phyloP scores from a whole-genome alignment of 2,797 vertebrate species.

The Nyctalus aviator region DNA sequence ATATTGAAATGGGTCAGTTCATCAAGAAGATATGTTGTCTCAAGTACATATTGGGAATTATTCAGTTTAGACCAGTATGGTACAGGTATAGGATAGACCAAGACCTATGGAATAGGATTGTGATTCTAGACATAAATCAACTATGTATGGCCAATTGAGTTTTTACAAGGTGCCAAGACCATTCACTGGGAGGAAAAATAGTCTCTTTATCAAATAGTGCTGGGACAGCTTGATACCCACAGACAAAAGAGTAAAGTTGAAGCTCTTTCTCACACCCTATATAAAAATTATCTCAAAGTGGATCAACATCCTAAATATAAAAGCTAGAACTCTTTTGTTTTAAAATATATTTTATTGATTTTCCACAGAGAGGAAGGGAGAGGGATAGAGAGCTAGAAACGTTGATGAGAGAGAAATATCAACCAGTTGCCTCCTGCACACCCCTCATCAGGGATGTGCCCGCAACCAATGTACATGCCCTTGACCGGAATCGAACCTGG shows the following conservation, averaged over 20 bases:
- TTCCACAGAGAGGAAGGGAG: too few species aligned
- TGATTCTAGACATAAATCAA: constrained; percentile 1
- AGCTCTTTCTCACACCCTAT: neutral
- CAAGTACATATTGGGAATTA: neutral
- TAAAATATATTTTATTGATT: neutral
- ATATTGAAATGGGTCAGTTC: neutral
- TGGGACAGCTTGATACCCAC: neutral
- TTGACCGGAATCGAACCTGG: too few species aligned
- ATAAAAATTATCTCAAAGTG: neutral
- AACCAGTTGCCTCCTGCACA: too few species aligned
- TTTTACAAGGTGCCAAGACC: neutral
- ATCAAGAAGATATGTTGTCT: constrained; percentile 20
- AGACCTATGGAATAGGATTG: neutral
- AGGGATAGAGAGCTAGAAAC: too few species aligned
- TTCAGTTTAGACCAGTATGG: neutral
- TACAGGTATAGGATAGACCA: neutral
- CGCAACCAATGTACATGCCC: too few species aligned
- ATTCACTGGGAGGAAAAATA: neutral
- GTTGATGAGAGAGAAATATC: too few species aligned
- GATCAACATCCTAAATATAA: neutral
- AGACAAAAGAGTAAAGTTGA: neutral
- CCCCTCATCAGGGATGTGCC: too few species aligned
- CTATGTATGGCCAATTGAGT: neutral
- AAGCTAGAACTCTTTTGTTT: neutral
- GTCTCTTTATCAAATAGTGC: neutral